Conservation (phyloP, 2,113 vertebrate species). For the Phylloscopus trochiloides region DNA sequence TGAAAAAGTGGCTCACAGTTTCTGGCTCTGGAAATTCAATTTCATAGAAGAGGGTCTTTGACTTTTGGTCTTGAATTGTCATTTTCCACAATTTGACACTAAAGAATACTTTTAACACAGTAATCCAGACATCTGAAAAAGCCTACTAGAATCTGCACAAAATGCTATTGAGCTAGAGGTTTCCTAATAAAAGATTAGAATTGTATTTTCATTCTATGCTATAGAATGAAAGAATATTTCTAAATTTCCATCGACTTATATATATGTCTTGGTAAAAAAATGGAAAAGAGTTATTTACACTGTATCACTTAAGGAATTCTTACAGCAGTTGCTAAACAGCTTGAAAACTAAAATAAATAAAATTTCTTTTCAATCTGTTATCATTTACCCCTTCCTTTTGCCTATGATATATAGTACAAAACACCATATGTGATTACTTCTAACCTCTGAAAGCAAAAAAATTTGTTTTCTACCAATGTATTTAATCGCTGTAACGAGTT, state of each 20-base stretch:
- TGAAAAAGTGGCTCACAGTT: background rate
- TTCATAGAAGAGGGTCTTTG: background rate
- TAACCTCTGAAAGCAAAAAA: background rate
- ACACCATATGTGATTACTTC: background rate
- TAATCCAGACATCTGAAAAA: background rate
- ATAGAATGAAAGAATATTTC: background rate
- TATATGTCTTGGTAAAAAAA: background rate
- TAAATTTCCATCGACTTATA: background rate
- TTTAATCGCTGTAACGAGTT: background rate
- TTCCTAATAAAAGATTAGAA: background rate
- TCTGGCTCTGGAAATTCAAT: background rate
- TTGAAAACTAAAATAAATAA: background rate
- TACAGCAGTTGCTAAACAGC: background rate
- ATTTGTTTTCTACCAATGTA: background rate
- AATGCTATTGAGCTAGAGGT: background rate
- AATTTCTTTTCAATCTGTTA: background rate
- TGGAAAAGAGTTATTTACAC: background rate
- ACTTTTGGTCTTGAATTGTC: background rate
- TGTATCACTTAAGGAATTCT: background rate
- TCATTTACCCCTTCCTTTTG: background rate
- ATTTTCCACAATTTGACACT: background rate
- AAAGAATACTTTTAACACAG: background rate
- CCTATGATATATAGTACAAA: background rate
- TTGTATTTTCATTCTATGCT: background rate
- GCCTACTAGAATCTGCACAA: background rate